Evolutionary conservation across 2,797 vertebrate species (phyloP).

Genomic region (Pseudochirops cupreus): DNA sequence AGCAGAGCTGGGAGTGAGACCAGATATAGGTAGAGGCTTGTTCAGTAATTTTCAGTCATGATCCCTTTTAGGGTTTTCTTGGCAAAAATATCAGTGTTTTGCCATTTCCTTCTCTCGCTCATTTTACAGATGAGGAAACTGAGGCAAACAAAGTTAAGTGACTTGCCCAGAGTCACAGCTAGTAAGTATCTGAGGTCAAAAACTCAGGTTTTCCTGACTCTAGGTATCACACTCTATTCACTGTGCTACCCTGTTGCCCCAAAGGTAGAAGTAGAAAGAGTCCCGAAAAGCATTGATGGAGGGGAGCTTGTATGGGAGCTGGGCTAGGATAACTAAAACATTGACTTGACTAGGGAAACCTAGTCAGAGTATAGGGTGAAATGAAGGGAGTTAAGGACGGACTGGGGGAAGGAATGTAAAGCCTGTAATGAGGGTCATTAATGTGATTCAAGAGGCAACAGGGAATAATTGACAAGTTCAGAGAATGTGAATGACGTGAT

Average conservation of each 20-base stretch:
- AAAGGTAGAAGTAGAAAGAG: not conserved
- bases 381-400: not conserved
- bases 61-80: not conserved
- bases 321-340: not conserved
- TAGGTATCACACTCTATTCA: not conserved
- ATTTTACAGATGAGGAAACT: not conserved
- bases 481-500: not conserved
- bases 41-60: not conserved
- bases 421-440: not conserved
- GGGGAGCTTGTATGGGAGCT: not conserved
- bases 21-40: not conserved
- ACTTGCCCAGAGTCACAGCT: not conserved
- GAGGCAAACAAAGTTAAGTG: not conserved
- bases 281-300: not conserved
- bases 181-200: not conserved
- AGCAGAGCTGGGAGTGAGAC: not conserved
- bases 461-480: not conserved
- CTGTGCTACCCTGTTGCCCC: not conserved
- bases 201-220: not conserved
- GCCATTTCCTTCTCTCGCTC: not conserved
- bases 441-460: not conserved
- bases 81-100: not conserved
- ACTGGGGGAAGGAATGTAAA: not conserved
- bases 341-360: not conserved
- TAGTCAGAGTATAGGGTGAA: not conserved